Percentiles rank a stretch among this genome's conserved stretches.
Conservation (phyloP, 1,140 invertebrate species). For the Drosophila baimaii region DNA sequence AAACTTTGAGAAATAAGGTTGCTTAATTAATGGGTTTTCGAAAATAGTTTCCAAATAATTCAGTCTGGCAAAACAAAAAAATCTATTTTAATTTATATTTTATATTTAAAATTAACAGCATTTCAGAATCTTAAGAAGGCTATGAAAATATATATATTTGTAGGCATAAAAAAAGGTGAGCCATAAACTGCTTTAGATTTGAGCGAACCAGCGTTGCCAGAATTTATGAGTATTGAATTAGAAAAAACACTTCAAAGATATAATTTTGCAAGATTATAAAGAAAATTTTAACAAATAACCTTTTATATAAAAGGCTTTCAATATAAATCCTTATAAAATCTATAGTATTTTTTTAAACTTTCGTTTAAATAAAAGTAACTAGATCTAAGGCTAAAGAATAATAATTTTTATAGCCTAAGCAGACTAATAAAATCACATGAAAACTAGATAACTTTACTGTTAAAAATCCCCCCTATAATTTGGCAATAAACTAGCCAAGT, state of each 20-base stretch:
- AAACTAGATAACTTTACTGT: too few species aligned
- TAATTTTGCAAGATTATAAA: not conserved
- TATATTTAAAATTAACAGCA: too few species aligned
- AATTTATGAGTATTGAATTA: not conserved
- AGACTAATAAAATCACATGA: too few species aligned
- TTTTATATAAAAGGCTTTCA: not conserved
- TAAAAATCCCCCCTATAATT: too few species aligned
- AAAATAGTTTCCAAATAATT: not conserved
- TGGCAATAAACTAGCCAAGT: not conserved
- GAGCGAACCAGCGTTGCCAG: conserved; percentile 1
- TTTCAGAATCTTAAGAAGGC: not conserved
- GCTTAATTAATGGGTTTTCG: not conserved
- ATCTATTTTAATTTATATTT: not conserved
- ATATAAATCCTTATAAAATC: too few species aligned
- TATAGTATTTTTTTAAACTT: too few species aligned
- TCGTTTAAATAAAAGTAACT: too few species aligned
- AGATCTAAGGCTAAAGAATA: too few species aligned
- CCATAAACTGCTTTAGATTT: not conserved
- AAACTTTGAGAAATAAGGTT: not conserved
- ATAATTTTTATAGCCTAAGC: too few species aligned
- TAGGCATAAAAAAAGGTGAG: too few species aligned
- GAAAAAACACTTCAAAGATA: not conserved
- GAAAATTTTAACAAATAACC: not conserved
- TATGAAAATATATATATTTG: too few species aligned
- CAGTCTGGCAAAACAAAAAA: not conserved